phyloP scores from a whole-genome alignment of 2,888 invertebrate genomes.

The Tanypteryx hageni region DNA sequence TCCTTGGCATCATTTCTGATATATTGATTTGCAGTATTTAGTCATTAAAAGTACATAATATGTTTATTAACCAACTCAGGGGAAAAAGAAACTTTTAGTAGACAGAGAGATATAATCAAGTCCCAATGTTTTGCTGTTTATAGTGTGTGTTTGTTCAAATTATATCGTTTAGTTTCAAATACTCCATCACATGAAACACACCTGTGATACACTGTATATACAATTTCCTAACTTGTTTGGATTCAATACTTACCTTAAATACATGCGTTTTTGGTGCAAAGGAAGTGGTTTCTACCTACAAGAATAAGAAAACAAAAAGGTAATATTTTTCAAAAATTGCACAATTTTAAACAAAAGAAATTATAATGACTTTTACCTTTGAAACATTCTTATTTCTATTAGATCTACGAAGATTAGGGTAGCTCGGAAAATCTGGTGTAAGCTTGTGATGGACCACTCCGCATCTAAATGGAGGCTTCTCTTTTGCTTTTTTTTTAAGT shows the following conservation, averaged over 20 bases:
- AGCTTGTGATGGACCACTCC: conserved; percentile 14
- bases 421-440: background rate
- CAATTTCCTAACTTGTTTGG: too few species aligned
- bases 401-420: background rate
- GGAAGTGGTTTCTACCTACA: background rate
- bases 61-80: too few species aligned
- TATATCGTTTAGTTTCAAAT: too few species aligned
- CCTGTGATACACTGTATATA: too few species aligned
- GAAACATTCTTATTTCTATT: background rate
- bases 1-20: too few species aligned
- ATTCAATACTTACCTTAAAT: conserved; percentile 4
- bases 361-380: background rate
- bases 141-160: too few species aligned
- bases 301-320: background rate
- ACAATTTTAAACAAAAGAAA: background rate
- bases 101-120: too few species aligned
- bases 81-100: too few species aligned
- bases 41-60: too few species aligned
- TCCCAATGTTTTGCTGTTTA: too few species aligned
- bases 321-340: background rate
- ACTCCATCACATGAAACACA: too few species aligned
- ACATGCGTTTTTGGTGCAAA: background rate
- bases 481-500: background rate
- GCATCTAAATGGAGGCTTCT: conserved; percentile 38
- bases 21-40: too few species aligned